These are phyloP conservation scores for Philotrypesis tridentata DNA, from an alignment of 1,140 invertebrate species.

Conservation along the genomic window DNA sequence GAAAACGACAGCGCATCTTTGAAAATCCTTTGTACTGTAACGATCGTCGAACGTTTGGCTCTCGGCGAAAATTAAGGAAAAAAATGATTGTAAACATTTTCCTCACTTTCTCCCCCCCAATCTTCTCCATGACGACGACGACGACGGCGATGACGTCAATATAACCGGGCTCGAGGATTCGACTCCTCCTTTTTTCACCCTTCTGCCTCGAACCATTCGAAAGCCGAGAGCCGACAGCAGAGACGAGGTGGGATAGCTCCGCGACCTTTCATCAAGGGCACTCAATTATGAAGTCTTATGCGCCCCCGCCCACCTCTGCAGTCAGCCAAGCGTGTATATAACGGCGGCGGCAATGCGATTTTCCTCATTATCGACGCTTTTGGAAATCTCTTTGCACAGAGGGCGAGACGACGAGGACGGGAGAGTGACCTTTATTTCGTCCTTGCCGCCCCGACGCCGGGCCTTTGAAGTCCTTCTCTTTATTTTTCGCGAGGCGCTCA, in stretches of 20 bases:
- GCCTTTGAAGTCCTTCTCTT: not conserved
- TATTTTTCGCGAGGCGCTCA: not conserved
- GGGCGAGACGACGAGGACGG: too few species aligned
- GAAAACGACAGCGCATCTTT: too few species aligned
- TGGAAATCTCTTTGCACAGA: constrained; percentile 7
- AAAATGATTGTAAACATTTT: too few species aligned
- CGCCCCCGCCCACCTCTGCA: not conserved
- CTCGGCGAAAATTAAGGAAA: too few species aligned
- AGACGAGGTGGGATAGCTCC: not conserved
- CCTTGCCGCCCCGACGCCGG: not conserved
- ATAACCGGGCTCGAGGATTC: not conserved
- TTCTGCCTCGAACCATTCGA: not conserved
- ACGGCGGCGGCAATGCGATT: constrained; percentile 15
- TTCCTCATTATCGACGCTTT: constrained; percentile 37
- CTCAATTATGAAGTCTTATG: constrained; percentile 7
- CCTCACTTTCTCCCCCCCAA: not conserved
- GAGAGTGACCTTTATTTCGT: not conserved
- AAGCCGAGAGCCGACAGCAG: not conserved
- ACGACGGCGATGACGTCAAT: too few species aligned
- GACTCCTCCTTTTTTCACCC: not conserved
- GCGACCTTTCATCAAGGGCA: not conserved
- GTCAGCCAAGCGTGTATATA: not conserved
- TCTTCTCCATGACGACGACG: too few species aligned
- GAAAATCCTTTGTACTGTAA: not conserved
- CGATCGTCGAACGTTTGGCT: not conserved